Percentiles rank a stretch among this genome's conserved stretches.
phyloP scores from a whole-genome alignment of 1,140 invertebrate species.

The Idris sp. region DNA sequence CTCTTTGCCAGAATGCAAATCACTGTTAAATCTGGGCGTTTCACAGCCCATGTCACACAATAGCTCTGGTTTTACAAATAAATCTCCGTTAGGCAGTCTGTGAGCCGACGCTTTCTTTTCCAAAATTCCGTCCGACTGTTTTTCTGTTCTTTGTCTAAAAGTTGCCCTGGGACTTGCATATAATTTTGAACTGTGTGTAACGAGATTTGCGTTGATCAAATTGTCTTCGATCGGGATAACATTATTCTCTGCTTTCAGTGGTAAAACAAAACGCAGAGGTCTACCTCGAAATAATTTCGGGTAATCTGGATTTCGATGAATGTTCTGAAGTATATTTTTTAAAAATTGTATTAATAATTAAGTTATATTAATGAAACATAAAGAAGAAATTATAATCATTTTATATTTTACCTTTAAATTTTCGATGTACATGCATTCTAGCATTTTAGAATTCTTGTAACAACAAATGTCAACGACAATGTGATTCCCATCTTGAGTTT shows the following conservation, averaged over 20 bases:
- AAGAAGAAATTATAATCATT: constrained; percentile 9
- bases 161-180: constrained; percentile 7
- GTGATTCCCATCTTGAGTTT: constrained; percentile 82
- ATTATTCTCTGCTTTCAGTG: constrained; percentile 72
- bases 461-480: constrained; percentile 89
- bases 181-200: constrained; percentile 57
- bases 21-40: constrained; percentile 89
- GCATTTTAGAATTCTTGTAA: constrained; percentile 88
- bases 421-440: constrained; percentile 91
- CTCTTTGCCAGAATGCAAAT: constrained; percentile 81
- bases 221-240: constrained; percentile 68
- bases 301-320: constrained; percentile 88
- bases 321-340: constrained; percentile 77
- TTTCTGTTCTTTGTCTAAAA: constrained; percentile 3
- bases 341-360: too few relatives aligned
- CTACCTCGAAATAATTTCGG: constrained; percentile 87
- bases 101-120: constrained; percentile 78
- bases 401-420: constrained; percentile 85
- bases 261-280: constrained; percentile 86
- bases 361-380: too few relatives aligned
- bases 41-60: constrained; percentile 89
- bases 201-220: constrained; percentile 75
- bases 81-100: constrained; percentile 73
- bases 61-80: constrained; percentile 82
- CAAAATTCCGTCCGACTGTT: constrained; percentile 50